Evolutionary conservation across 1,140 invertebrate genomes (phyloP).

Genomic region (Drosophila takahashii): DNA sequence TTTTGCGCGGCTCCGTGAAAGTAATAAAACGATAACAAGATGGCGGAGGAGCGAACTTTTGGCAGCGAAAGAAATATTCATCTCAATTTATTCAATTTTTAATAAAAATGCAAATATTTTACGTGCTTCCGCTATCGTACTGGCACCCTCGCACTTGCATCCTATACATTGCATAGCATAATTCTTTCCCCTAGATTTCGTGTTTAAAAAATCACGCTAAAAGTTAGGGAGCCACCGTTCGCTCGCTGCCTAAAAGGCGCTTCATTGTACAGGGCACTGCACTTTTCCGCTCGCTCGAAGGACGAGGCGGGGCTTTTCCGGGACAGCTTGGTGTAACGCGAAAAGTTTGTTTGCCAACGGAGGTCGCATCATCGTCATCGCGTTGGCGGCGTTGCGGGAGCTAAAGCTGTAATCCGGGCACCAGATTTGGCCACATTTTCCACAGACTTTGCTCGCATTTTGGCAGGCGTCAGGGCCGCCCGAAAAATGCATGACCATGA

Average conservation of each 20-base stretch:
- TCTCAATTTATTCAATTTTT: slow-evolving; percentile 72
- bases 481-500: slow-evolving; percentile 60
- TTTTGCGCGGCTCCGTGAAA: slow-evolving; percentile 45
- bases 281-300: slow-evolving; percentile 30
- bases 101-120: slow-evolving; percentile 78
- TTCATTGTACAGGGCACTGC: slow-evolving; percentile 55
- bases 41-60: slow-evolving; percentile 16
- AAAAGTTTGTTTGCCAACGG: slow-evolving; percentile 61
- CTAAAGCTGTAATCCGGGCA: slow-evolving; percentile 61
- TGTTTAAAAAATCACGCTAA: slow-evolving; percentile 21
- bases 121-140: slow-evolving; percentile 30
- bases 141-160: slow-evolving; percentile 27
- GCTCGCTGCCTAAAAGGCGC: slow-evolving; percentile 59
- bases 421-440: slow-evolving; percentile 72
- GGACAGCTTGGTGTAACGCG: slow-evolving; percentile 34
- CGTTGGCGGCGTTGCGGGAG: slow-evolving; percentile 14
- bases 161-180: slow-evolving; percentile 8
- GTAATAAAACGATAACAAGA: slow-evolving; percentile 64
- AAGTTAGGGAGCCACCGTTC: slow-evolving; percentile 43
- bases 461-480: slow-evolving; percentile 28
- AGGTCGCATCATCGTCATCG: slow-evolving; percentile 47
- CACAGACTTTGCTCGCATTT: slow-evolving; percentile 53
- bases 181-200: slow-evolving; percentile 13
- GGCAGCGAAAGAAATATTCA: slow-evolving; percentile 39
- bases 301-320: slow-evolving; percentile 9